Conservation (phyloP, 2,888 invertebrate species). For the Oxytorus armatus region DNA sequence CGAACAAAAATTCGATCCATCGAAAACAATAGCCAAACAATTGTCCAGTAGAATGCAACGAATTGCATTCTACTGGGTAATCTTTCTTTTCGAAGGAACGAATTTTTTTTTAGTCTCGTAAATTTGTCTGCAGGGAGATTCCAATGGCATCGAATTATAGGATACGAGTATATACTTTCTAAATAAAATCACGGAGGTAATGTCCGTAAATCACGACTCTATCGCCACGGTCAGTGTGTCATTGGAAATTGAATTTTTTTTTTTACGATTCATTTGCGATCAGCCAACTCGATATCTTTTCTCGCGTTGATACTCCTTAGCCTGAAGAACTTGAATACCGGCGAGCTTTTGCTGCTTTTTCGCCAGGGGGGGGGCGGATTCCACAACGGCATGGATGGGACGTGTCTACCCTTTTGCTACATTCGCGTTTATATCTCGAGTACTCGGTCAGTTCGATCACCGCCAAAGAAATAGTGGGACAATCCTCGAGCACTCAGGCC, state of each 20-base stretch:
- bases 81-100: background rate
- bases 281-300: slow-evolving; percentile 9
- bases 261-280: slow-evolving; percentile 20
- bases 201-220: slow-evolving; percentile 12
- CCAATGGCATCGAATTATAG: background rate
- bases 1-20: no score
- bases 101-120: no score
- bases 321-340: slow-evolving; percentile 11
- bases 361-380: slow-evolving; percentile 13
- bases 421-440: slow-evolving; percentile 21
- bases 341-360: slow-evolving; percentile 11
- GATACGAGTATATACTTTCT: background rate
- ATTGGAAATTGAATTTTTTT: slow-evolving; percentile 52
- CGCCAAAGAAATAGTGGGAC: slow-evolving; percentile 78
- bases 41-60: no score
- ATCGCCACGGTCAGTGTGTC: slow-evolving; percentile 42
- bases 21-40: no score
- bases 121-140: background rate
- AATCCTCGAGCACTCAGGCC: slow-evolving; percentile 76
- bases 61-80: background rate
- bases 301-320: slow-evolving; percentile 21
- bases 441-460: slow-evolving; percentile 74
- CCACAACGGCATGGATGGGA: slow-evolving; percentile 26
- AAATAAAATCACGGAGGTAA: background rate
- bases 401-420: slow-evolving; percentile 9